A percentile compares a stretch with the other conserved stretches of the same genome.
phyloP scores from a whole-genome alignment of 2,888 invertebrate species.

The Thecocarcelia acutangulata region DNA sequence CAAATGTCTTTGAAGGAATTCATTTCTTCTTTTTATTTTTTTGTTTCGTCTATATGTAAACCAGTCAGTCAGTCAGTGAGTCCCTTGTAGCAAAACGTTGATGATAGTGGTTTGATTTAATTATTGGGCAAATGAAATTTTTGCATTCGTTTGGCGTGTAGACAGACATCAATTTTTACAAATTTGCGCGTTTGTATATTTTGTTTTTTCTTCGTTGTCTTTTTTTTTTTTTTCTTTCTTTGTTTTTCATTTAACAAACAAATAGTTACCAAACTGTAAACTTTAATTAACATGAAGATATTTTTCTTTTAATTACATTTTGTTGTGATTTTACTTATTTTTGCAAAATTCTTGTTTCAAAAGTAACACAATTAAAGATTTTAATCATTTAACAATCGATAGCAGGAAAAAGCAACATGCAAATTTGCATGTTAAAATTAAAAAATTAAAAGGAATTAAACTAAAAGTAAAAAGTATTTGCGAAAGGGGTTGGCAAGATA shows the following conservation, averaged over 20 bases:
- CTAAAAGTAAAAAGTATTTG: slow-evolving; percentile 34
- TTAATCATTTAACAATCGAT: slow-evolving; percentile 64
- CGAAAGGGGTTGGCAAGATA: slow-evolving; percentile 12
- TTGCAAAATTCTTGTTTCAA: slow-evolving; percentile 33
- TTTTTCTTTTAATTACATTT: slow-evolving; percentile 66
- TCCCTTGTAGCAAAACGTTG: slow-evolving; percentile 34
- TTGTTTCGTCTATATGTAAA: not conserved
- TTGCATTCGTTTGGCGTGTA: slow-evolving; percentile 65
- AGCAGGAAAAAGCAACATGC: slow-evolving; percentile 47
- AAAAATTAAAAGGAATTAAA: slow-evolving; percentile 47
- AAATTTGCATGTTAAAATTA: slow-evolving; percentile 61
- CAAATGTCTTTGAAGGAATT: slow-evolving; percentile 69
- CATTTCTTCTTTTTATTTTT: slow-evolving; percentile 20
- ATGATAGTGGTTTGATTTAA: slow-evolving; percentile 56
- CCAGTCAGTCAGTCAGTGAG: slow-evolving; percentile 1
- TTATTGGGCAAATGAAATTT: slow-evolving; percentile 62
- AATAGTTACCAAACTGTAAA: slow-evolving; percentile 54
- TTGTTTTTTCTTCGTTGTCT: not conserved
- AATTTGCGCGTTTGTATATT: slow-evolving; percentile 67
- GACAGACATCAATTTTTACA: slow-evolving; percentile 70
- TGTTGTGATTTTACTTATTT: not conserved
- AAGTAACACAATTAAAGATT: slow-evolving; percentile 42
- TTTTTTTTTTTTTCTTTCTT: not conserved
- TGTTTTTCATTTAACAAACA: slow-evolving; percentile 25
- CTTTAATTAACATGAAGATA: slow-evolving; percentile 69